Percentiles rank a stretch among this genome's conserved stretches.
These are phyloP conservation scores for Myopa testacea DNA, from an alignment of 2,888 invertebrate genomes.

Conservation along the genomic window DNA sequence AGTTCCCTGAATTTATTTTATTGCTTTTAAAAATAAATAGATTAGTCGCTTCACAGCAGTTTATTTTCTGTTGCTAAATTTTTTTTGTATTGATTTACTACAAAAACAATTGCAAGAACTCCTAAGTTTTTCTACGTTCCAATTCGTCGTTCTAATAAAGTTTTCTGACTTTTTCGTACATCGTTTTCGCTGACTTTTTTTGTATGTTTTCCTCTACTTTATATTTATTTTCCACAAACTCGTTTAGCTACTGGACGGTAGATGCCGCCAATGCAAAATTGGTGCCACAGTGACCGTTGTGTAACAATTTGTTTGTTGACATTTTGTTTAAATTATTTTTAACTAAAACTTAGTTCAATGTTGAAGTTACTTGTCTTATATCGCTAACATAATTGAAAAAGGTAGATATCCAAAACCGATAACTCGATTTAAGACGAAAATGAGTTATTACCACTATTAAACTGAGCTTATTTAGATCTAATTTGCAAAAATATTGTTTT, in stretches of 20 bases:
- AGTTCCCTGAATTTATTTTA: neutral
- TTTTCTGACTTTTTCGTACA: conserved; percentile 26
- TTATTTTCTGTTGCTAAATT: conserved; percentile 22
- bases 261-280: neutral
- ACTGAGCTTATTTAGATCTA: too few relatives aligned
- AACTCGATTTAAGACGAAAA: too few relatives aligned
- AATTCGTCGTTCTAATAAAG: conserved; percentile 11
- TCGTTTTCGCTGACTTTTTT: neutral
- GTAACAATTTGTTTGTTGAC: too few relatives aligned
- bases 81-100: conserved; percentile 31
- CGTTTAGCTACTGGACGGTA: neutral
- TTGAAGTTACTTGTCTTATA: too few relatives aligned
- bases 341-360: too few relatives aligned
- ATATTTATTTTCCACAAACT: neutral
- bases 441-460: too few relatives aligned
- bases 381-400: too few relatives aligned
- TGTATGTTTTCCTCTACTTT: neutral
- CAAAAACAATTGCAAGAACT: conserved; percentile 38
- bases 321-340: too few relatives aligned
- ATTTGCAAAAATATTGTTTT: too few relatives aligned
- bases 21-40: too few relatives aligned
- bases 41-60: too few relatives aligned
- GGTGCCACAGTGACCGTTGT: neutral
- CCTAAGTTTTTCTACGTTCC: neutral
- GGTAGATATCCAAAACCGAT: too few relatives aligned